Conservation (phyloP, 2,888 invertebrate genomes). For the Craniophora ligustri region DNA sequence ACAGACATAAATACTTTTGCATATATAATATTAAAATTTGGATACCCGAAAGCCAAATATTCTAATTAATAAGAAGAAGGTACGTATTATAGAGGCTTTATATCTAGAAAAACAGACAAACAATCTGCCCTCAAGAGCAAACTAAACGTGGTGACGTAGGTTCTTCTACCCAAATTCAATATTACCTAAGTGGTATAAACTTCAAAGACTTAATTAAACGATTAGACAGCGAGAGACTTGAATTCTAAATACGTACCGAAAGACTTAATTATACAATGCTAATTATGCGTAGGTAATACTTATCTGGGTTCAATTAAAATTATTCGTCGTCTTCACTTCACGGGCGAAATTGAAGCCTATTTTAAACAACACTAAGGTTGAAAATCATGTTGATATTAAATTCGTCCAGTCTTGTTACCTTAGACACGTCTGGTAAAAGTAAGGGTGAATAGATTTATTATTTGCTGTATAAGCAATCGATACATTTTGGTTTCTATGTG, state of each 20-base stretch:
- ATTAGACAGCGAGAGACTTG: slow-evolving; percentile 39
- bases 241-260: slow-evolving; percentile 40
- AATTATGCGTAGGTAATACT: slow-evolving; percentile 48
- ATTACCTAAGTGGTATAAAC: slow-evolving; percentile 28
- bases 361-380: background rate
- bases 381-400: background rate
- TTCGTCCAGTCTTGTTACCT: slow-evolving; percentile 33
- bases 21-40: too few species aligned
- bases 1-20: too few species aligned
- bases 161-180: slow-evolving; percentile 32
- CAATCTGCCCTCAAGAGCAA: slow-evolving; percentile 10
- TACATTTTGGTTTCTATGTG: too few species aligned
- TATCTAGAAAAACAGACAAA: too few species aligned
- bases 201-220: slow-evolving; percentile 38
- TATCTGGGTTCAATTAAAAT: slow-evolving; percentile 48
- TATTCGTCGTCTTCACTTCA: slow-evolving; percentile 8
- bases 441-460: too few species aligned
- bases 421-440: too few species aligned
- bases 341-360: slow-evolving; percentile 11
- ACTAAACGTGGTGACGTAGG: slow-evolving; percentile 32
- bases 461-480: too few species aligned
- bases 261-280: slow-evolving; percentile 46
- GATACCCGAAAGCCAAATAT: too few species aligned
- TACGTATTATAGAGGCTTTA: too few species aligned
- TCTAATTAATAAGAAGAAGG: too few species aligned